phyloP scores from a whole-genome alignment of 2,797 vertebrate genomes.

The Lateolabrax maculatus region DNA sequence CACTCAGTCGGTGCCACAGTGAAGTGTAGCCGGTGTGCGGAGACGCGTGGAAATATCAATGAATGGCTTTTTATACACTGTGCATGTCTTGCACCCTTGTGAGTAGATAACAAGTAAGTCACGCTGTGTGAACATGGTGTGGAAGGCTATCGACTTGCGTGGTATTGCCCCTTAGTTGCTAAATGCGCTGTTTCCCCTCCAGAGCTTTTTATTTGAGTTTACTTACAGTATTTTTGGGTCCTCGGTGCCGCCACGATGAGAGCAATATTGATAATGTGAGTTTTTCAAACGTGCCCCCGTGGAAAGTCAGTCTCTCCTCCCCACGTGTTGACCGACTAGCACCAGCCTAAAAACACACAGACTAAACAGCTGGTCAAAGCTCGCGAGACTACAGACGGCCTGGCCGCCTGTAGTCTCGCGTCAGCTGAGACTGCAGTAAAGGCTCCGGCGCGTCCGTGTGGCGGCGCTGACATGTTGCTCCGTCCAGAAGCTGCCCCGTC shows the following conservation, averaged over 20 bases:
- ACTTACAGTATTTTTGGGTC: constrained; percentile 81
- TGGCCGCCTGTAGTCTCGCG: constrained; percentile 57
- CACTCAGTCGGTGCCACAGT: not conserved
- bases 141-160: constrained; percentile 37
- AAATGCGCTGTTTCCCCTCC: not conserved
- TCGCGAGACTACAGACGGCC: constrained; percentile 74
- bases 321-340: constrained; percentile 87
- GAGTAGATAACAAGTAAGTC: constrained; percentile 45
- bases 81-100: not conserved
- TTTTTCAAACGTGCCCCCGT: constrained; percentile 66
- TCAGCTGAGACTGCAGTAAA: constrained; percentile 46
- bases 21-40: not conserved
- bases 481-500: no score
- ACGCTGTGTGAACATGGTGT: constrained; percentile 34
- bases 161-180: not conserved
- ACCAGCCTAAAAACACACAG: constrained; percentile 76
- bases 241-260: constrained; percentile 79
- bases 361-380: constrained; percentile 86
- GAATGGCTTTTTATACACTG: not conserved
- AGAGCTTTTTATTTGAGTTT: not conserved
- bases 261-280: constrained; percentile 27
- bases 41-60: not conserved
- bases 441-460: no score
- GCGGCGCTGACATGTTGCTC: no score
- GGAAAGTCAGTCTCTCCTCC: constrained; percentile 77